phyloP scores from a whole-genome alignment of 2,113 vertebrate species.

The Sapayoa aenigma region DNA sequence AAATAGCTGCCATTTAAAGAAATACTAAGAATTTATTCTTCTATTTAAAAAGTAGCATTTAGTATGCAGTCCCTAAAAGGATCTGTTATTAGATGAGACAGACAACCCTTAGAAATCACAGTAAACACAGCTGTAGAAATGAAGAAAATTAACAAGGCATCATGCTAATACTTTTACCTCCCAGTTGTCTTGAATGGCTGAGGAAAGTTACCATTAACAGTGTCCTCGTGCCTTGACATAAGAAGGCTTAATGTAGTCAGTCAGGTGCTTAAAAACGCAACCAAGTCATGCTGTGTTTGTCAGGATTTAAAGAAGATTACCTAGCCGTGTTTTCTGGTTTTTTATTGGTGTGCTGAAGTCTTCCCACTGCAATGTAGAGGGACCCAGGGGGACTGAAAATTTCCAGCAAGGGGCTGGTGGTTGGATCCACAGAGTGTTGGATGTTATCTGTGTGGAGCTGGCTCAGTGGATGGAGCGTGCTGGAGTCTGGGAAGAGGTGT shows the following conservation, averaged over 20 bases:
- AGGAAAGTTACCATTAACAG: not conserved
- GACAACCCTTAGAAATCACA: slow-evolving; percentile 12
- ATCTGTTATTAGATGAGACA: slow-evolving; percentile 40
- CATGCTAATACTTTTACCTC: slow-evolving; percentile 22
- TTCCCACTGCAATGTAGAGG: not conserved
- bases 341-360: not conserved
- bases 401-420: not conserved
- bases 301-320: not conserved
- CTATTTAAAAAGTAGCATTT: not conserved
- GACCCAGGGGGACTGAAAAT: not conserved
- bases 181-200: not conserved
- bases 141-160: not conserved
- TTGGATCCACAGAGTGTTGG: rapidly evolving
- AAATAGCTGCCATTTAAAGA: not conserved
- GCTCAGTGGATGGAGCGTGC: not conserved
- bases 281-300: not conserved
- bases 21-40: slow-evolving; percentile 26
- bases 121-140: slow-evolving; percentile 50
- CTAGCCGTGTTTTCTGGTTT: not conserved
- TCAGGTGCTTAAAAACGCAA: not conserved
- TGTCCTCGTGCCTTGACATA: not conserved
- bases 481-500: not conserved
- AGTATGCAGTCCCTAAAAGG: not conserved
- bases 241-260: not conserved
- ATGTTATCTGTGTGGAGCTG: not conserved